Evolutionary conservation across 2,888 invertebrate genomes (phyloP).

Genomic region (Spicauda simplicius): DNA sequence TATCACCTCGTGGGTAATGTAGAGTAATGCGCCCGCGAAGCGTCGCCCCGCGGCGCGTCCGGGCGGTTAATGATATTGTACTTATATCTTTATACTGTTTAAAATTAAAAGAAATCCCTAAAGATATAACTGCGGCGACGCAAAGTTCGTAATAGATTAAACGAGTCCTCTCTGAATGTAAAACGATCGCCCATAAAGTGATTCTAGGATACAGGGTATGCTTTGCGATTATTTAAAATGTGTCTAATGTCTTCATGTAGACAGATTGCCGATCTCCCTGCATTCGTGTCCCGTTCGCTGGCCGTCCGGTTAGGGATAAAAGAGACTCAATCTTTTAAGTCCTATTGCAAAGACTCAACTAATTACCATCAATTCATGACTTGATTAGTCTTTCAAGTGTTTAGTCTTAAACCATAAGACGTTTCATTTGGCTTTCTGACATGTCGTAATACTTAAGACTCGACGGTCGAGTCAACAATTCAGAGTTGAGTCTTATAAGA

Average conservation of each 20-base stretch:
- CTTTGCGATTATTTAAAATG: slow-evolving; percentile 94
- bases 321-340: too few relatives aligned
- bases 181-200: slow-evolving; percentile 88
- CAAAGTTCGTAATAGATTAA: slow-evolving; percentile 75
- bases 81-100: slow-evolving; percentile 78
- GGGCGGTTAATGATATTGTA: slow-evolving; percentile 70
- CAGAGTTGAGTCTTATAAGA: too few relatives aligned
- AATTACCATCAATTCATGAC: too few relatives aligned
- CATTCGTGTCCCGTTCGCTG: slow-evolving; percentile 45
- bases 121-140: slow-evolving; percentile 75
- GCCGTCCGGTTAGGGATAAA: slow-evolving; percentile 35
- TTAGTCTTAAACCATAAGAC: too few relatives aligned
- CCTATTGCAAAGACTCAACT: too few relatives aligned
- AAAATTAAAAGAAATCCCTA: slow-evolving; percentile 70
- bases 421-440: too few relatives aligned
- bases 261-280: slow-evolving; percentile 71
- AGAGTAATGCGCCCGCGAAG: slow-evolving; percentile 67
- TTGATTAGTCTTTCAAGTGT: too few relatives aligned
- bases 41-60: slow-evolving; percentile 49
- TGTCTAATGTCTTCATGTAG: slow-evolving; percentile 84
- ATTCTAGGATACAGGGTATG: slow-evolving; percentile 97
- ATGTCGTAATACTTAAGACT: too few relatives aligned
- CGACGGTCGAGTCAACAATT: too few relatives aligned
- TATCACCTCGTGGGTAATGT: slow-evolving; percentile 77
- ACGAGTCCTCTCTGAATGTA: slow-evolving; percentile 81